These are phyloP conservation scores for Tympanoctomys barrerae DNA, from an alignment of 2,797 vertebrate species.

Conservation along the genomic window DNA sequence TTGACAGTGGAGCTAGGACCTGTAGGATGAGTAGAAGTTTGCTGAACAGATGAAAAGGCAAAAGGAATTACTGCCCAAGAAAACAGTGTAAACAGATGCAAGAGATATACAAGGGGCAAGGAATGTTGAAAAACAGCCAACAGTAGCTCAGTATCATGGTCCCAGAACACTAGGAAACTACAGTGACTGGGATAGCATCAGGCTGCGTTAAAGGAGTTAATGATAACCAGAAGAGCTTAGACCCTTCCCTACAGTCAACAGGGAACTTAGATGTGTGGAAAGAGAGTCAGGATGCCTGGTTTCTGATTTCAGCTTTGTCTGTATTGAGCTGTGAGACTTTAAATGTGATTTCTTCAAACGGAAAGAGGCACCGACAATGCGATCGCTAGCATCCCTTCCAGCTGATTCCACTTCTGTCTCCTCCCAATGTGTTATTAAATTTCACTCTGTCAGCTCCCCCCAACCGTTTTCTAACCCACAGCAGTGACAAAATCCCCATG, in stretches of 20 bases:
- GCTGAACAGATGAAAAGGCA: background rate
- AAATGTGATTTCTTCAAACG: background rate
- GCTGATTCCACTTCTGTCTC: slow-evolving; percentile 20
- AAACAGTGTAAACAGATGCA: slow-evolving; percentile 38
- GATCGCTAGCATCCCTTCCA: background rate
- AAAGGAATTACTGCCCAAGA: background rate
- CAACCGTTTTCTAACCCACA: background rate
- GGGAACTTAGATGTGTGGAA: background rate
- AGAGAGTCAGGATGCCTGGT: background rate
- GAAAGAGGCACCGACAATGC: background rate
- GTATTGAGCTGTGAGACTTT: background rate
- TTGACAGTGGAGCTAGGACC: background rate
- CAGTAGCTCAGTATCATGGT: background rate
- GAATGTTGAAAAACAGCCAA: background rate
- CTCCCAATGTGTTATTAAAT: background rate
- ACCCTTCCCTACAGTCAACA: background rate
- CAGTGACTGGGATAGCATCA: background rate
- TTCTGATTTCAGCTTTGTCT: background rate
- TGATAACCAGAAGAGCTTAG: slow-evolving; percentile 10
- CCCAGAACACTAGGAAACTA: background rate
- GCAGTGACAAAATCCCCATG: background rate
- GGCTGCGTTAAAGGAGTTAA: background rate
- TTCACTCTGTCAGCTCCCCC: background rate
- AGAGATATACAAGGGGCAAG: background rate
- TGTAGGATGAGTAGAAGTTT: slow-evolving; percentile 36